Conservation (phyloP, 2,888 invertebrate genomes). For the Molanna angustata region DNA sequence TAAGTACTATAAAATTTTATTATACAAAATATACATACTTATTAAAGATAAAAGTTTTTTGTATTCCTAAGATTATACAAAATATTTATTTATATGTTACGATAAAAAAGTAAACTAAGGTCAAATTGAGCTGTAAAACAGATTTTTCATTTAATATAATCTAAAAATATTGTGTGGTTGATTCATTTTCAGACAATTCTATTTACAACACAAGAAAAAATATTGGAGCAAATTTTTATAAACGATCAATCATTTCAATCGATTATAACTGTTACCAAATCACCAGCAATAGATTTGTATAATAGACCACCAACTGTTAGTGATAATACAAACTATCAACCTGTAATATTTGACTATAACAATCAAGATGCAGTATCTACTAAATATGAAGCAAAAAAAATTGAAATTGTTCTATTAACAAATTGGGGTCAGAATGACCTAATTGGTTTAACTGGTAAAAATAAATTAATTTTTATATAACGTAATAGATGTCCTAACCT, state of each 20-base stretch:
- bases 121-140: too few species aligned
- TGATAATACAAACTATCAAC: too few species aligned
- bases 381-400: slow-evolving; percentile 44
- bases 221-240: slow-evolving; percentile 61
- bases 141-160: too few species aligned
- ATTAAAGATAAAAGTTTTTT: too few species aligned
- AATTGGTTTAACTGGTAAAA: slow-evolving; percentile 58
- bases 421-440: slow-evolving; percentile 63
- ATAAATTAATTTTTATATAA: neutral
- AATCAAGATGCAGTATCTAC: slow-evolving; percentile 6
- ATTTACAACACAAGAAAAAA: slow-evolving; percentile 74
- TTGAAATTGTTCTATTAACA: slow-evolving; percentile 57
- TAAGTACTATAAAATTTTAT: too few species aligned
- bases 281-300: slow-evolving; percentile 46
- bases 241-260: slow-evolving; percentile 50
- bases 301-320: slow-evolving; percentile 63
- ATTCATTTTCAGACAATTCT: slow-evolving; percentile 68
- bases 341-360: too few species aligned
- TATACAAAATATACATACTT: too few species aligned
- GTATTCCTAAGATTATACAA: too few species aligned
- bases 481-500: neutral
- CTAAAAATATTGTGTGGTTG: too few species aligned
- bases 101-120: too few species aligned
- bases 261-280: slow-evolving; percentile 44
- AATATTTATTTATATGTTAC: neutral